Evolutionary conservation across 2,113 vertebrate species (phyloP).

Genomic region (Laticauda laticaudata): DNA sequence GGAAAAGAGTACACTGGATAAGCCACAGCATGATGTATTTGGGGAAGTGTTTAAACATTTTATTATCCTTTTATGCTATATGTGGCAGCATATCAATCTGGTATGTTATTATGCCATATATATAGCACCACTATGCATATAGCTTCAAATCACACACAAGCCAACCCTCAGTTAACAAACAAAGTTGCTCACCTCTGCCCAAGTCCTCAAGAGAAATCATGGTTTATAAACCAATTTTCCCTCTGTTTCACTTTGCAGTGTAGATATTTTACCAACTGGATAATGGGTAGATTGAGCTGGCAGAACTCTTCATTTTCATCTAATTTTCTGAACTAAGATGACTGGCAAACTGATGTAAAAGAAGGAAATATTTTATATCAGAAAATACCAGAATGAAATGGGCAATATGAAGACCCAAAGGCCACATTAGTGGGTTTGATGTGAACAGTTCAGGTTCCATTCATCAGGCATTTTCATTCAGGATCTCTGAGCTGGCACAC

Average conservation of each 20-base stretch:
- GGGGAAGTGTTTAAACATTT: background rate
- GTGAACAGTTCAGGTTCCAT: background rate
- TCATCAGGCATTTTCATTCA: background rate
- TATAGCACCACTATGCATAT: background rate
- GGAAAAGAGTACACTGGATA: background rate
- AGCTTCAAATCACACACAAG: background rate
- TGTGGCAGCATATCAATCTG: background rate
- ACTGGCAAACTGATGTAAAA: background rate
- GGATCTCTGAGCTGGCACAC: background rate
- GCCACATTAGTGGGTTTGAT: background rate
- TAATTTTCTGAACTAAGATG: constrained; percentile 3
- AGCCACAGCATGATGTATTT: background rate
- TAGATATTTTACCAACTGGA: background rate
- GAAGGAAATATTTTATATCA: background rate
- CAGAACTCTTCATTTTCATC: background rate
- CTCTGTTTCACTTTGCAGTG: background rate
- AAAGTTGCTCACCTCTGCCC: background rate
- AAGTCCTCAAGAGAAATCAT: background rate
- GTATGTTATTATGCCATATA: background rate
- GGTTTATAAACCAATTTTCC: background rate
- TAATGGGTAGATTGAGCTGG: background rate
- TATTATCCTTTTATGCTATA: background rate
- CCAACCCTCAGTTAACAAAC: background rate
- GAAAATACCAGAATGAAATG: background rate
- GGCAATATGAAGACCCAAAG: background rate